Evolutionary conservation across 1,140 invertebrate species (phyloP).

Genomic region (Mamestra configurata): DNA sequence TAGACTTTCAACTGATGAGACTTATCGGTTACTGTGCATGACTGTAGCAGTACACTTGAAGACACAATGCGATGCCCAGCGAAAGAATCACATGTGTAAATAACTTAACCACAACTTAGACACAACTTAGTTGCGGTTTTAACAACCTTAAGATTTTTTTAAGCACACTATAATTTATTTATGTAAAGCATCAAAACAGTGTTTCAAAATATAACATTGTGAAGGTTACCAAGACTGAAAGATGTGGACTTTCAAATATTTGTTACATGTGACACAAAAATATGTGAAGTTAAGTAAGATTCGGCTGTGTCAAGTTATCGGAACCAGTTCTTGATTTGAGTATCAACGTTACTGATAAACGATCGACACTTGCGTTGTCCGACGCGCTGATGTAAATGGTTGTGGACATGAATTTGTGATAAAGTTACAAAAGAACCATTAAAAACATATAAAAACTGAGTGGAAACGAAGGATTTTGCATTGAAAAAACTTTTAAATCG

Average conservation of each 20-base stretch:
- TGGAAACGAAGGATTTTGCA: background rate
- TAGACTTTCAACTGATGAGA: conserved; percentile 38
- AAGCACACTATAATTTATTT: conserved; percentile 30
- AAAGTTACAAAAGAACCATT: too few species aligned
- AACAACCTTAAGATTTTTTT: conserved; percentile 11
- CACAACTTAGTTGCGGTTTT: background rate
- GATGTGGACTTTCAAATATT: conserved; percentile 74
- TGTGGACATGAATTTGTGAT: background rate
- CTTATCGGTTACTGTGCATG: conserved; percentile 11
- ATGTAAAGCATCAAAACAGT: conserved; percentile 44
- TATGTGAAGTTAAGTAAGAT: conserved; percentile 62
- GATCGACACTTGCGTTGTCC: conserved; percentile 36
- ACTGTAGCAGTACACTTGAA: conserved; percentile 5
- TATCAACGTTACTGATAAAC: conserved; percentile 53
- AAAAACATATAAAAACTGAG: background rate
- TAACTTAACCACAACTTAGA: conserved; percentile 23
- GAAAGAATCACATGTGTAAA: conserved; percentile 3
- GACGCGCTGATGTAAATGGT: background rate
- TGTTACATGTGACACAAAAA: conserved; percentile 63
- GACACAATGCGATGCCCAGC: conserved; percentile 6
- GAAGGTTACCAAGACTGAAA: conserved; percentile 65
- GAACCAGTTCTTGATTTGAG: conserved; percentile 59
- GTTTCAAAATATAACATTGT: conserved; percentile 64
- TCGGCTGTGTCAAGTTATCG: conserved; percentile 52
- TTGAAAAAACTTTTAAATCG: background rate